Conservation (phyloP, 1,140 invertebrate species). For the Atta colombica region DNA sequence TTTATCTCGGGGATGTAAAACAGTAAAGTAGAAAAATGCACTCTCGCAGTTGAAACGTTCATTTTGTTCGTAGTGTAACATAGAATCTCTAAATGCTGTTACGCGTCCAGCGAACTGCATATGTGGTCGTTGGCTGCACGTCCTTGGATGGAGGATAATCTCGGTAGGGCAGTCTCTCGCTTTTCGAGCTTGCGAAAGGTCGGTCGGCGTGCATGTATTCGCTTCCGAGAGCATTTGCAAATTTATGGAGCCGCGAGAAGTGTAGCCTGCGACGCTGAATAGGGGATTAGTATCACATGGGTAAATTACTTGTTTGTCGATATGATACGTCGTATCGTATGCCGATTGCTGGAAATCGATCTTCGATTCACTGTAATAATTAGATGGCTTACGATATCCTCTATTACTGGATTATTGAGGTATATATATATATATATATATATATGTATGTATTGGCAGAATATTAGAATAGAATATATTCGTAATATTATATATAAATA, state of each 20-base stretch:
- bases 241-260: conserved; percentile 38
- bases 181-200: conserved; percentile 32
- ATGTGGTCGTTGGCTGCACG: background rate
- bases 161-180: conserved; percentile 24
- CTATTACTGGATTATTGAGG: conserved; percentile 9
- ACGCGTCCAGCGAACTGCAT: background rate
- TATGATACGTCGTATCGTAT: conserved; percentile 8
- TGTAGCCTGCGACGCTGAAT: conserved; percentile 11
- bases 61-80: background rate
- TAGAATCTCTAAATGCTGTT: background rate
- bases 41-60: conserved; percentile 4
- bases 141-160: conserved; percentile 18
- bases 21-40: background rate
- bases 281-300: conserved; percentile 34
- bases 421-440: too few relatives aligned
- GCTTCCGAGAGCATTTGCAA: conserved; percentile 33
- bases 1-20: background rate
- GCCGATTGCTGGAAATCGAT: conserved; percentile 9
- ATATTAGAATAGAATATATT: background rate
- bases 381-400: background rate
- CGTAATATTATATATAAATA: background rate
- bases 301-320: conserved; percentile 45
- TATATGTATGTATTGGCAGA: too few relatives aligned
- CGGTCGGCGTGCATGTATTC: background rate
- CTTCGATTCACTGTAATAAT: conserved; percentile 42